Percentiles rank a stretch among this genome's conserved stretches.
Evolutionary conservation across 2,113 vertebrate genomes (phyloP).

Genomic region (Lasiurus cinereus): DNA sequence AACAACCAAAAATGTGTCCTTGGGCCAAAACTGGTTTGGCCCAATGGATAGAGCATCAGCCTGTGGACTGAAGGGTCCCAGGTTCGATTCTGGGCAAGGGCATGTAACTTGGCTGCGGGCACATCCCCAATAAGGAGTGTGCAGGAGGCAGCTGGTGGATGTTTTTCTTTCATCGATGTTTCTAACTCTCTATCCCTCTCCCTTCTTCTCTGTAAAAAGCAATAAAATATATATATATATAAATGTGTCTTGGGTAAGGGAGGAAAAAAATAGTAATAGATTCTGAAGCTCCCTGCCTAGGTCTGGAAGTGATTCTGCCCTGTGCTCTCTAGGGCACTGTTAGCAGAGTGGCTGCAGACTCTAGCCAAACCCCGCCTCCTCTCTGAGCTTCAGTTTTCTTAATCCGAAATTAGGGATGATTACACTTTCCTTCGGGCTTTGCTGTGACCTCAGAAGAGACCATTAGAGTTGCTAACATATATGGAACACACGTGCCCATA

Average conservation of each 20-base stretch:
- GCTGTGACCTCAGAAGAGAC: not conserved
- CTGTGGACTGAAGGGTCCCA: no score
- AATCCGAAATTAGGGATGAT: not conserved
- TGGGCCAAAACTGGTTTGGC: no score
- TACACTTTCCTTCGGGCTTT: not conserved
- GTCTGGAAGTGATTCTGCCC: not conserved
- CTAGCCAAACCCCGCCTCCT: rapidly evolving
- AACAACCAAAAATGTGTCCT: not conserved
- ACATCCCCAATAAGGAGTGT: no score
- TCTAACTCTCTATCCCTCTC: no score
- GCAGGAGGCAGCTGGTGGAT: no score
- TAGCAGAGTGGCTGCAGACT: not conserved
- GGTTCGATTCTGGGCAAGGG: no score
- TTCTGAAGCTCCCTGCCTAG: not conserved
- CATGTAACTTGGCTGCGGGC: no score
- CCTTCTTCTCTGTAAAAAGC: no score
- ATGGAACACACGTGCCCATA: not conserved
- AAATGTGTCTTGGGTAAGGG: not conserved
- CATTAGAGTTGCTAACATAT: not conserved
- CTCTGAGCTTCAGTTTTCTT: not conserved
- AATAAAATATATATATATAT: no score
- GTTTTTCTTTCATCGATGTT: no score
- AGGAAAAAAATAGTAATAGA: not conserved
- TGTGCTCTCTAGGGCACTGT: not conserved
- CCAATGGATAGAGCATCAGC: no score